Evolutionary conservation across 2,797 vertebrate genomes (phyloP).

Genomic region (Tamandua tetradactyla): DNA sequence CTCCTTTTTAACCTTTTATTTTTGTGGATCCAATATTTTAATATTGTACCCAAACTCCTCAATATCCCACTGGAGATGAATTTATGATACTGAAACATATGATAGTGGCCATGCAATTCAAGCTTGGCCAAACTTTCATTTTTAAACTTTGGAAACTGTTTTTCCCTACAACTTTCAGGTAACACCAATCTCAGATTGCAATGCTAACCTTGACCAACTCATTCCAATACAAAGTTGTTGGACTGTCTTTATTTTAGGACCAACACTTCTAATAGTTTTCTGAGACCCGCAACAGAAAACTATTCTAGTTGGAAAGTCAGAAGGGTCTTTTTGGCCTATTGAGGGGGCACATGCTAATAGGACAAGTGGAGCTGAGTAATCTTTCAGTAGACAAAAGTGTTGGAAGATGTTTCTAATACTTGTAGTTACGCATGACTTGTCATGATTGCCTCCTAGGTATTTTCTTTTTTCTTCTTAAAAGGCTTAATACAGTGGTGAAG

Average conservation of each 20-base stretch:
- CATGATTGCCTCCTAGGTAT: neutral
- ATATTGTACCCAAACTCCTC: neutral
- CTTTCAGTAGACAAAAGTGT: neutral
- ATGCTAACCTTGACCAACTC: no score
- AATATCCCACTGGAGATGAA: neutral
- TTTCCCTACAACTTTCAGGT: neutral
- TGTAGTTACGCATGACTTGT: neutral
- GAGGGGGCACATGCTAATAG: neutral
- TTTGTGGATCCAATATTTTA: neutral
- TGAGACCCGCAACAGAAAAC: neutral
- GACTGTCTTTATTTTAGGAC: neutral
- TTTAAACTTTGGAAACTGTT: neutral
- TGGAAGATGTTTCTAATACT: slow-evolving; percentile 34
- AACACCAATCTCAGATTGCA: neutral
- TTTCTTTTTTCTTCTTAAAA: slow-evolving; percentile 14
- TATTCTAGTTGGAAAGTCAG: neutral
- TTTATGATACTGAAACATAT: neutral
- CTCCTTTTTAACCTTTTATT: neutral
- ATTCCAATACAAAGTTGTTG: neutral
- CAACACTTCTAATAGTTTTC: neutral
- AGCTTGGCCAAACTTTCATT: neutral
- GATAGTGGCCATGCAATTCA: neutral
- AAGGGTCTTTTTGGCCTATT: neutral
- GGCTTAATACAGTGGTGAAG: neutral
- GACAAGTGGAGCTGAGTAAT: neutral